These are phyloP conservation scores for Charina bottae DNA, from an alignment of 2,113 vertebrate genomes.

Conservation along the genomic window DNA sequence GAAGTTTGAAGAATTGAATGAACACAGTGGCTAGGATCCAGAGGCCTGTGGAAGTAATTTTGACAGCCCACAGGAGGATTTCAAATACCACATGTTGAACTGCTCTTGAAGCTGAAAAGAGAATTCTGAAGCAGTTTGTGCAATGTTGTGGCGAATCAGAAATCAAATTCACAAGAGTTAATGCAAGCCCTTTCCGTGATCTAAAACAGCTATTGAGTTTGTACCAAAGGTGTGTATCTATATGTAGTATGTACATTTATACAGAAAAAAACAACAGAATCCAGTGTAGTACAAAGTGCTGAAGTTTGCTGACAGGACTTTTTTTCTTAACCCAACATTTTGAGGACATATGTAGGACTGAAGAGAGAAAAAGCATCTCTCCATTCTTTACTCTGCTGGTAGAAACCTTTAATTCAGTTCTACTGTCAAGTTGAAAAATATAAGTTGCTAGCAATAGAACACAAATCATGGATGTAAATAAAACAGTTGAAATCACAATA, in stretches of 20 bases:
- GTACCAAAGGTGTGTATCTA: background rate
- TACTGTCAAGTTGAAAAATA: background rate
- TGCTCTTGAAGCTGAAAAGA: background rate
- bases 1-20: slow-evolving; percentile 12
- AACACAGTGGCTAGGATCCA: background rate
- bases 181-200: background rate
- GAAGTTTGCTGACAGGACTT: background rate
- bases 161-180: background rate
- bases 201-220: background rate
- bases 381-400: background rate
- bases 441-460: background rate
- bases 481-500: background rate
- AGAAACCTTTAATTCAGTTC: background rate
- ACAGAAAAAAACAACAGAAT: background rate
- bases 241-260: background rate
- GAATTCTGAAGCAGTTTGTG: background rate
- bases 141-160: background rate
- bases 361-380: background rate
- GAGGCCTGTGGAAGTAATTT: background rate
- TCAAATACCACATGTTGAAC: background rate
- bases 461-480: background rate
- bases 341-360: background rate
- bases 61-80: background rate
- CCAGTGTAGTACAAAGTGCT: background rate
- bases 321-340: background rate